A percentile compares a stretch with the other conserved stretches of the same genome.
These are phyloP conservation scores for Ectropis crepuscularia DNA, from an alignment of 2,888 invertebrate genomes.

Conservation along the genomic window DNA sequence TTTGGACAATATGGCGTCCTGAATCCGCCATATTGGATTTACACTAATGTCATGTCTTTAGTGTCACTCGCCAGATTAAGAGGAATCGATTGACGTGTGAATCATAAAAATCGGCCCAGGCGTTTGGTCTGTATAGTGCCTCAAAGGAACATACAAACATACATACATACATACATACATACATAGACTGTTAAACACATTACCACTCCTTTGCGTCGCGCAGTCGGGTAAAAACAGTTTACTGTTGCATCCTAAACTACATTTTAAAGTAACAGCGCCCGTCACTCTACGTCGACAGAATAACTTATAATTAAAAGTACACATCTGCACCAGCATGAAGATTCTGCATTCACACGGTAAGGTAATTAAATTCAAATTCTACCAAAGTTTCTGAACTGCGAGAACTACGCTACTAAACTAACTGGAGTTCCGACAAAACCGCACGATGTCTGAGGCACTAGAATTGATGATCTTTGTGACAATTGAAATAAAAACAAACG, in stretches of 20 bases:
- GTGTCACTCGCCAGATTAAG: too few species aligned
- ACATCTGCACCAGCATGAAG: slow-evolving; percentile 11
- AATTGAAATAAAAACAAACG: slow-evolving; percentile 58
- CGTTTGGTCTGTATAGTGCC: too few species aligned
- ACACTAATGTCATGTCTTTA: too few species aligned
- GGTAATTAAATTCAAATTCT: slow-evolving; percentile 18
- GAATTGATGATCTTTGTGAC: slow-evolving; percentile 44
- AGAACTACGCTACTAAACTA: slow-evolving; percentile 4
- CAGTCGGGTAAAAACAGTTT: too few species aligned
- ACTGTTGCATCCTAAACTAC: not conserved
- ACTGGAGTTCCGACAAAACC: slow-evolving; percentile 19
- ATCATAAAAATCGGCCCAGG: too few species aligned
- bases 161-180: too few species aligned
- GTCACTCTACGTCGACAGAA: slow-evolving; percentile 4
- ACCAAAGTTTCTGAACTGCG: slow-evolving; percentile 11
- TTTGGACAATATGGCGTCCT: too few species aligned
- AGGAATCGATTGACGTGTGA: too few species aligned
- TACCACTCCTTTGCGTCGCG: too few species aligned
- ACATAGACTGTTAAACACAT: too few species aligned
- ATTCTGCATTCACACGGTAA: slow-evolving; percentile 7
- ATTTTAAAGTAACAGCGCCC: not conserved
- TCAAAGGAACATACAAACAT: too few species aligned
- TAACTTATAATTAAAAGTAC: slow-evolving; percentile 17
- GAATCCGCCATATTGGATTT: too few species aligned
- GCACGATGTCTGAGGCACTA: slow-evolving; percentile 33